Percentiles rank a stretch among this genome's conserved stretches.
These are phyloP conservation scores for Rosalia funebris DNA, from an alignment of 2,888 invertebrate species.

Conservation along the genomic window DNA sequence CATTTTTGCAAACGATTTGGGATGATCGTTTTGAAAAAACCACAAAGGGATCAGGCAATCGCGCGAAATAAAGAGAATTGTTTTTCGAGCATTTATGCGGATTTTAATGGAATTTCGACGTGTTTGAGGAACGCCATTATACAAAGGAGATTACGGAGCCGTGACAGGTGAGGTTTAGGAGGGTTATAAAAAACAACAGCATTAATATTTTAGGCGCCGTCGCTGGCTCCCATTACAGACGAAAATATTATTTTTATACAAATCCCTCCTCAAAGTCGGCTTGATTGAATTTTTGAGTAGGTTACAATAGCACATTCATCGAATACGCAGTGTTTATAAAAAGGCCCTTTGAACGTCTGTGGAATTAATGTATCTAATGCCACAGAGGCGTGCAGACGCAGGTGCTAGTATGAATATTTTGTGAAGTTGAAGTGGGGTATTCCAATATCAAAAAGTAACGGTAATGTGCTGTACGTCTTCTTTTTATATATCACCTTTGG, in stretches of 20 bases:
- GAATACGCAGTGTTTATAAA: neutral
- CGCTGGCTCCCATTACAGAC: neutral
- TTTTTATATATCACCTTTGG: no score
- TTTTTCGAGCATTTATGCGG: neutral
- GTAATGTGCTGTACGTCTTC: no score
- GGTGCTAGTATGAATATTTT: no score
- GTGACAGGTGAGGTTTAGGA: neutral
- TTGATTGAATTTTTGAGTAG: neutral
- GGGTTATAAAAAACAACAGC: neutral
- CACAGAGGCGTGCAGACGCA: no score
- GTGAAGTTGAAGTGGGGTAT: no score
- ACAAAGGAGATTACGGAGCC: neutral
- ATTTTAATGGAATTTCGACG: neutral
- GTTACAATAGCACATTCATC: neutral
- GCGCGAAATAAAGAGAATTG: neutral
- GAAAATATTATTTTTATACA: neutral
- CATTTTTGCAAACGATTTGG: no score
- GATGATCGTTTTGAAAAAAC: no score
- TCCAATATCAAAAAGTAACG: no score
- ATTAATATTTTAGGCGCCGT: neutral
- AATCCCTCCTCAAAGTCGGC: neutral
- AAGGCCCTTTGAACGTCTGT: neutral
- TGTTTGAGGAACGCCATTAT: neutral
- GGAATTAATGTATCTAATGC: no score
- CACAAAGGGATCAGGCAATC: no score